Evolutionary conservation across 92 coral and sea anemone species (phyloP).

Genomic region (Actinernus sp.): DNA sequence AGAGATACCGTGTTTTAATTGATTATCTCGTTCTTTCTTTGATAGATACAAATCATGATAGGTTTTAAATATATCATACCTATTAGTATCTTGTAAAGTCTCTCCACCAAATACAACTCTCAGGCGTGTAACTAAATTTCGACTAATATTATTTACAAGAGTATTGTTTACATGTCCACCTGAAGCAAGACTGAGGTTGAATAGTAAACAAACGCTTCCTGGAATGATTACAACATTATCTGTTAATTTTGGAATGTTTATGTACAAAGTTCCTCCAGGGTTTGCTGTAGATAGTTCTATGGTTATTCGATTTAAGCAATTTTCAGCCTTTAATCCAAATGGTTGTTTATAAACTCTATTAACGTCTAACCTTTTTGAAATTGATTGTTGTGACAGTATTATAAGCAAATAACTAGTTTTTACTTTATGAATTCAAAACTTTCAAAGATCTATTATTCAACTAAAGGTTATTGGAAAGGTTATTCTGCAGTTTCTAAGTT

Average conservation of each 20-base stretch:
- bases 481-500: slow-evolving; percentile 36
- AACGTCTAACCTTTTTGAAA: slow-evolving; percentile 44
- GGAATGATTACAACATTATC: slow-evolving; percentile 47
- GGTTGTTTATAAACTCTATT: slow-evolving; percentile 45
- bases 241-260: slow-evolving; percentile 40
- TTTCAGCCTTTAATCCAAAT: slow-evolving; percentile 47
- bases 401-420: slow-evolving; percentile 1
- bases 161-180: slow-evolving; percentile 53
- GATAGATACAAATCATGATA: slow-evolving; percentile 22
- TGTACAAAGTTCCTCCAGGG: slow-evolving; percentile 52
- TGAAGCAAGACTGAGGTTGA: slow-evolving; percentile 22
- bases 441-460: too few relatives aligned
- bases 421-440: too few relatives aligned
- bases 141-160: slow-evolving; percentile 31
- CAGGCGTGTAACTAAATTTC: slow-evolving; percentile 51
- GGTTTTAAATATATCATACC: slow-evolving; percentile 49
- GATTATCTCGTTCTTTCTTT: slow-evolving; percentile 16
- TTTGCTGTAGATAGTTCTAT: slow-evolving; percentile 39
- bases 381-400: slow-evolving; percentile 36
- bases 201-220: slow-evolving; percentile 43
- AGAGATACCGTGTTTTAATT: slow-evolving; percentile 29
- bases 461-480: too few relatives aligned
- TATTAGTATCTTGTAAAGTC: slow-evolving; percentile 52
- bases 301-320: too few relatives aligned
- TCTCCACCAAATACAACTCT: slow-evolving; percentile 40